Conservation (phyloP, 2,888 invertebrate genomes). For the Drosophila rellima region DNA sequence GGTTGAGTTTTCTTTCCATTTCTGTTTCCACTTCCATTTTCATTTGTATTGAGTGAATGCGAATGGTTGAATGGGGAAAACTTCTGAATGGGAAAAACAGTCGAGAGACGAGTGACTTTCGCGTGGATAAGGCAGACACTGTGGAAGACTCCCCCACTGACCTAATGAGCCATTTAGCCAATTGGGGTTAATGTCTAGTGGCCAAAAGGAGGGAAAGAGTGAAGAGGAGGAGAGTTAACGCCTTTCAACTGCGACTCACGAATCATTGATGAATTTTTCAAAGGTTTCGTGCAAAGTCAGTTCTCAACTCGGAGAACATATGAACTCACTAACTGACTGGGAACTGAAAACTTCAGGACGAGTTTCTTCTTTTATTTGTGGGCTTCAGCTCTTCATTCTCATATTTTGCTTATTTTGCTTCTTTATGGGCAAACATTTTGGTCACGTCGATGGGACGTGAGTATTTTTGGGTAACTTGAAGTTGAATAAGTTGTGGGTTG, state of each 20-base stretch:
- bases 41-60: slow-evolving; percentile 46
- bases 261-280: slow-evolving; percentile 73
- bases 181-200: slow-evolving; percentile 79
- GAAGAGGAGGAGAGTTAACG: neutral
- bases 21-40: slow-evolving; percentile 22
- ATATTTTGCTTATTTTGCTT: slow-evolving; percentile 75
- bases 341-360: slow-evolving; percentile 20
- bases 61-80: slow-evolving; percentile 55
- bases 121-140: slow-evolving; percentile 36
- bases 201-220: slow-evolving; percentile 5
- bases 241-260: slow-evolving; percentile 51
- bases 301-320: slow-evolving; percentile 45
- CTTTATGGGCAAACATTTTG: slow-evolving; percentile 72
- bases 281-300: slow-evolving; percentile 64
- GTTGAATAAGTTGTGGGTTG: neutral
- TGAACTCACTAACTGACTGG: slow-evolving; percentile 62
- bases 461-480: slow-evolving; percentile 71
- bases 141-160: slow-evolving; percentile 67
- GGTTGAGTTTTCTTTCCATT: slow-evolving; percentile 61
- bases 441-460: slow-evolving; percentile 74
- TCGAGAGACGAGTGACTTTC: slow-evolving; percentile 38
- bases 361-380: slow-evolving; percentile 30
- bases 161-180: slow-evolving; percentile 83
- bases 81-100: slow-evolving; percentile 45
- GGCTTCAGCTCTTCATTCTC: slow-evolving; percentile 75